These are phyloP conservation scores for Motacilla alba DNA, from an alignment of 2,113 vertebrate species.

Conservation along the genomic window DNA sequence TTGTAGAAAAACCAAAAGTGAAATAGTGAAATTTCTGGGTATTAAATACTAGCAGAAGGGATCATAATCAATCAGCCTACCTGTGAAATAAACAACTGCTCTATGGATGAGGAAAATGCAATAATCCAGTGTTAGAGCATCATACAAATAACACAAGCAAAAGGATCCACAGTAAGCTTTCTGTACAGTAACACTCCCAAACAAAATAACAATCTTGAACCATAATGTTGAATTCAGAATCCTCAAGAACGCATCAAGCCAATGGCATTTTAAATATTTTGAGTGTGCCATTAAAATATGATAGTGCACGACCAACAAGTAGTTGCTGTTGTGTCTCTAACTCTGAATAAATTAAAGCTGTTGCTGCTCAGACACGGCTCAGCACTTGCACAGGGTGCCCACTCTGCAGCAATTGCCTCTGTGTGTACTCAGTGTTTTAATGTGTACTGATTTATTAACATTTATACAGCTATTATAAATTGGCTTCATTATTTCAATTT, in stretches of 20 bases:
- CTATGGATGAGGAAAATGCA: background rate
- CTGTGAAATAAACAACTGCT: background rate
- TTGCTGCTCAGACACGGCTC: background rate
- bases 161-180: background rate
- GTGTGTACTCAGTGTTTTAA: background rate
- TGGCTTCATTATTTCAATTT: background rate
- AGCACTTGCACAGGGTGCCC: background rate
- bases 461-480: background rate
- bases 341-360: background rate
- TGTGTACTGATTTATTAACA: background rate
- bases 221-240: background rate
- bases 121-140: background rate
- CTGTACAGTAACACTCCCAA: background rate
- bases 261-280: background rate
- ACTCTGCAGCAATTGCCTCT: background rate
- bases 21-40: background rate
- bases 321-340: background rate
- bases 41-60: background rate
- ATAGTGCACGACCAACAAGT: background rate
- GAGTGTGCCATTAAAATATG: background rate
- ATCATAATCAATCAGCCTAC: background rate
- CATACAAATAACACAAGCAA: background rate
- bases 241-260: background rate
- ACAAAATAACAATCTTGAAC: background rate
- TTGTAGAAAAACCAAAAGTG: background rate